phyloP scores from a whole-genome alignment of 2,888 invertebrate genomes.

The Lutraria lutraria region DNA sequence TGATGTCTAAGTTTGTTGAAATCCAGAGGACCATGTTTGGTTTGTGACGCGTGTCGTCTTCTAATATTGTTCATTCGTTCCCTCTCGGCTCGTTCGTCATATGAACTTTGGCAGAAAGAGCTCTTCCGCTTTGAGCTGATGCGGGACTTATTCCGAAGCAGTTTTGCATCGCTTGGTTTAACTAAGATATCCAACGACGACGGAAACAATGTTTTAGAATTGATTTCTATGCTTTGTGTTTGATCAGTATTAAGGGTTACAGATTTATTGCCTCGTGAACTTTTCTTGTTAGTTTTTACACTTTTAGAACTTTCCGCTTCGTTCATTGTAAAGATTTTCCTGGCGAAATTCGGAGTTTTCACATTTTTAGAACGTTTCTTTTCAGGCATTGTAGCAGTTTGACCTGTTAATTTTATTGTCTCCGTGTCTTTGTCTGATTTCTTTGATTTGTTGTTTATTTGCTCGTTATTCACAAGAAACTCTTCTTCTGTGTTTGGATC shows the following conservation, averaged over 20 bases:
- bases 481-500: background rate
- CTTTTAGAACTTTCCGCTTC: background rate
- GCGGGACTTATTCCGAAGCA: background rate
- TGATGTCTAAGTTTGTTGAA: constrained; percentile 64
- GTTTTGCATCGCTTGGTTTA: background rate
- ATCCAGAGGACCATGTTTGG: constrained; percentile 63
- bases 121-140: background rate
- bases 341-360: background rate
- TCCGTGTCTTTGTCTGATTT: background rate
- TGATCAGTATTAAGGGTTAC: background rate
- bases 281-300: background rate
- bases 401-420: background rate
- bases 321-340: background rate
- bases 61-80: constrained; percentile 59
- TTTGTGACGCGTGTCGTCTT: constrained; percentile 59
- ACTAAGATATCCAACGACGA: background rate
- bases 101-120: constrained; percentile 67
- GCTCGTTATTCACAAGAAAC: background rate
- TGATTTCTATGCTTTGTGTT: background rate
- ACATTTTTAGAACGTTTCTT: background rate
- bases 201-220: background rate
- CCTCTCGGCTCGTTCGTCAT: constrained; percentile 61
- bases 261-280: background rate
- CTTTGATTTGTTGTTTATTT: background rate
- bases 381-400: background rate